phyloP scores from a whole-genome alignment of 2,888 invertebrate genomes.

The Notodonta ziczac region DNA sequence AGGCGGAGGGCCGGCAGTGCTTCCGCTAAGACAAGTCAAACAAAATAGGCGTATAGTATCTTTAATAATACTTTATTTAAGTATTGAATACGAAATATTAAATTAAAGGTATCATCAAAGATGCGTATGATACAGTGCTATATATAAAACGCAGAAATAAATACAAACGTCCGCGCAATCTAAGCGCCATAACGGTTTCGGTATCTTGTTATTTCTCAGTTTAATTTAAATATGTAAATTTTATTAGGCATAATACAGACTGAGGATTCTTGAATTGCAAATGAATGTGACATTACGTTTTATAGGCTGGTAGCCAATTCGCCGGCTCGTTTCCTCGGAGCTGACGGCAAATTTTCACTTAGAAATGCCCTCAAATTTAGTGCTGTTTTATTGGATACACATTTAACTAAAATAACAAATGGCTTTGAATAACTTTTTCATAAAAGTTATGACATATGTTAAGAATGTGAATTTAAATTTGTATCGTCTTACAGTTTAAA shows the following conservation, averaged over 20 bases:
- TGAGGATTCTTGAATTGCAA: slow-evolving; percentile 83
- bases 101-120: slow-evolving; percentile 11
- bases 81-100: neutral
- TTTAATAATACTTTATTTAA: no score
- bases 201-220: slow-evolving; percentile 82
- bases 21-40: no score
- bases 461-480: neutral
- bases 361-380: slow-evolving; percentile 64
- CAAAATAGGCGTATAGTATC: no score
- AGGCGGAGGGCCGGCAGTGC: no score
- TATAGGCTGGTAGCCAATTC: slow-evolving; percentile 83
- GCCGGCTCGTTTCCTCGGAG: slow-evolving; percentile 72
- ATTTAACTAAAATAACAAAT: slow-evolving; percentile 44
- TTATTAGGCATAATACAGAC: slow-evolving; percentile 83
- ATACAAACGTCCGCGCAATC: slow-evolving; percentile 60
- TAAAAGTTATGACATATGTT: slow-evolving; percentile 4
- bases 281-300: slow-evolving; percentile 83
- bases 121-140: slow-evolving; percentile 21
- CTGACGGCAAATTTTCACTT: slow-evolving; percentile 80
- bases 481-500: neutral
- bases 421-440: slow-evolving; percentile 40
- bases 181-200: slow-evolving; percentile 69
- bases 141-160: slow-evolving; percentile 38
- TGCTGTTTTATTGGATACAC: slow-evolving; percentile 58
- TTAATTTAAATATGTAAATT: slow-evolving; percentile 85